Conservation (phyloP, 2,888 invertebrate genomes). For the Eledone cirrhosa region DNA sequence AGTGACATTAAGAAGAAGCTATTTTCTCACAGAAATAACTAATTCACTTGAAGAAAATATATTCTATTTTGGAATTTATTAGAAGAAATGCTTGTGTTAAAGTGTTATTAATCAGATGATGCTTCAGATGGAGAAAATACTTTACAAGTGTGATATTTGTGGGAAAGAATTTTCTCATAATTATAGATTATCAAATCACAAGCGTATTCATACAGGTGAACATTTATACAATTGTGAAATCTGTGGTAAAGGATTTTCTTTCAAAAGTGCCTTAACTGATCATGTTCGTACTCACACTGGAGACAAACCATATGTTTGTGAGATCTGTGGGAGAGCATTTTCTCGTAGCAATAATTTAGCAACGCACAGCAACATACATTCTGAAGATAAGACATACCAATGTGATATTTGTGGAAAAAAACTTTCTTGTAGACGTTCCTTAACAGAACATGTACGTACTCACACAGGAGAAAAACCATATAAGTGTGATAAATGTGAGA, state of each 20-base stretch:
- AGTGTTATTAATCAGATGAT: no score
- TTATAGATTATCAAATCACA: not conserved
- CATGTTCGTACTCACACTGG: conserved; percentile 20
- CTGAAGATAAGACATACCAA: not conserved
- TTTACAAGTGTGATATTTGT: not conserved
- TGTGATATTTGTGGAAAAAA: conserved; percentile 10
- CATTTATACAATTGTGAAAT: not conserved
- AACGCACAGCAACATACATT: conserved; percentile 5
- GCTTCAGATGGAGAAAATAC: no score
- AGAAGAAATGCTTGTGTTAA: no score
- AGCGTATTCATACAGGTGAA: not conserved
- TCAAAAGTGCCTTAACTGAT: not conserved
- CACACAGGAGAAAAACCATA: conserved; percentile 11
- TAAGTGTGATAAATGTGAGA: no score
- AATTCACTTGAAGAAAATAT: no score
- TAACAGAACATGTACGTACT: conserved; percentile 12
- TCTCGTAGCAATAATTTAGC: conserved; percentile 5
- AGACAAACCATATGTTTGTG: conserved; percentile 14
- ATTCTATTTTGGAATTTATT: no score
- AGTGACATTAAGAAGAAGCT: no score
- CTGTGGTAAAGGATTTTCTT: conserved; percentile 19
- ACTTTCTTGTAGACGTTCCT: not conserved
- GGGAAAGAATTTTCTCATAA: conserved; percentile 1
- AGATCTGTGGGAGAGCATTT: conserved; percentile 10
- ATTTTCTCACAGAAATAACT: no score